Base-by-base conservation (phyloP, 2,888 invertebrate species). In the Cryptus viduatorius region DNA sequence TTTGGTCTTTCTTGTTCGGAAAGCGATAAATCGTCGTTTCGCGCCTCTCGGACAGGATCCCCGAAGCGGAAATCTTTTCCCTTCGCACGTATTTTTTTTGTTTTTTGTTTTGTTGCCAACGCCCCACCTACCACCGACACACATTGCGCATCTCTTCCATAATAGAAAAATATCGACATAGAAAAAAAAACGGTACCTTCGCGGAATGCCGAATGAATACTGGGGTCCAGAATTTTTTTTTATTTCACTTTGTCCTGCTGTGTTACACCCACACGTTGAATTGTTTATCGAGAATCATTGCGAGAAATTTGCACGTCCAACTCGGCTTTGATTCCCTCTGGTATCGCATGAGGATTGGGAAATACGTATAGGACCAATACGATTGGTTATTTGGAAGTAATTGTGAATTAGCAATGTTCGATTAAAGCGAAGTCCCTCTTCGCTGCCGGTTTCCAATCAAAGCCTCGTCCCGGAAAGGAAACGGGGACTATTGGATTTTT, bases 381-480 rank as follows among this genome's bases (percentile, higher is more conserved):
- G 84, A 79, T 83, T 80, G 71, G 80, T 44, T 75, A 71, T 84
- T 84, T 65, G 53, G 71, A 10, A 78, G 64, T 77, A 64, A 81
- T 82, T 76, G 76, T 71, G 72, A 87, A 87, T 88, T 87, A 85
- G 86, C 87, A 84, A 83, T 87, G 79, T 84, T 79, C 86, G 78
- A 85, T 88, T 87, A 87, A 86, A 84, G 83, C 42, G 67, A 61
- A 59, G 77, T 78, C 82, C 69, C 68, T 82, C 50, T 84, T 37
- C 56, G 72, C 76, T 46, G 50, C 67, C 77, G 68, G 79, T 50
- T 84, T 79, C 69, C 89, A 89, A 88, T 90, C 87, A 87, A 86
- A 83, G 85, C 65, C 78, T 89, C 88, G 86, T 90, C 89, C 83
- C 86, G 85, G 79, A 77, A 85, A 89, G 88, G 89, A 89, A 88